Conservation (phyloP, 1,140 invertebrate genomes). For the Drosophila cardini region DNA sequence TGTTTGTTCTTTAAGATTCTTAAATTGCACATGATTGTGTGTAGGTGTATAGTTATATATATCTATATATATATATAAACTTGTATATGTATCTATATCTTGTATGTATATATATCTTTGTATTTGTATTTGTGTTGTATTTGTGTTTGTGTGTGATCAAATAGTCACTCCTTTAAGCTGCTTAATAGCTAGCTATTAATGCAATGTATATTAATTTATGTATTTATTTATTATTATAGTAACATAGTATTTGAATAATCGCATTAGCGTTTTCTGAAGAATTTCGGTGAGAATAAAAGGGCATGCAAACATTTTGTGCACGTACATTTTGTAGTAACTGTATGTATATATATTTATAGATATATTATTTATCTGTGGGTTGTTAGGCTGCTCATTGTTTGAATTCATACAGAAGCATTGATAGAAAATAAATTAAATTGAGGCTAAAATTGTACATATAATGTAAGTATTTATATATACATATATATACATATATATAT, state of each 20-base stretch:
- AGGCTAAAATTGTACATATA: slow-evolving; percentile 29
- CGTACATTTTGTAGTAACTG: slow-evolving; percentile 22
- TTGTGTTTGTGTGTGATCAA: slow-evolving; percentile 14
- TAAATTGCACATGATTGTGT: background rate
- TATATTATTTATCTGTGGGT: slow-evolving; percentile 14
- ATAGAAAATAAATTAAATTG: slow-evolving; percentile 8
- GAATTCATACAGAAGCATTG: background rate
- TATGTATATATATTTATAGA: slow-evolving; percentile 28
- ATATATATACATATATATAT: background rate
- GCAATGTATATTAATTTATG: slow-evolving; percentile 7
- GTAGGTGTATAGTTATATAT: background rate
- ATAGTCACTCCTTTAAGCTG: slow-evolving; percentile 18
- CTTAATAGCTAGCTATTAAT: slow-evolving; percentile 28
- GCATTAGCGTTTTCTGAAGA: slow-evolving; percentile 22
- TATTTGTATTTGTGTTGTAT: slow-evolving; percentile 27
- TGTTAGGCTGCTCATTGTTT: background rate
- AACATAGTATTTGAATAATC: slow-evolving; percentile 2
- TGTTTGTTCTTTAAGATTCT: slow-evolving; percentile 9
- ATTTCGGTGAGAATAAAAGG: slow-evolving; percentile 45
- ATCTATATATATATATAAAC: background rate
- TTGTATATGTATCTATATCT: too few relatives aligned
- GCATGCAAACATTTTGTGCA: slow-evolving; percentile 61
- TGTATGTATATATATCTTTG: slow-evolving; percentile 24
- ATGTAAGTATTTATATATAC: background rate
- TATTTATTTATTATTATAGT: slow-evolving; percentile 9